Evolutionary conservation across 1,140 invertebrate species (phyloP).

Genomic region (Zaprionus inermis): DNA sequence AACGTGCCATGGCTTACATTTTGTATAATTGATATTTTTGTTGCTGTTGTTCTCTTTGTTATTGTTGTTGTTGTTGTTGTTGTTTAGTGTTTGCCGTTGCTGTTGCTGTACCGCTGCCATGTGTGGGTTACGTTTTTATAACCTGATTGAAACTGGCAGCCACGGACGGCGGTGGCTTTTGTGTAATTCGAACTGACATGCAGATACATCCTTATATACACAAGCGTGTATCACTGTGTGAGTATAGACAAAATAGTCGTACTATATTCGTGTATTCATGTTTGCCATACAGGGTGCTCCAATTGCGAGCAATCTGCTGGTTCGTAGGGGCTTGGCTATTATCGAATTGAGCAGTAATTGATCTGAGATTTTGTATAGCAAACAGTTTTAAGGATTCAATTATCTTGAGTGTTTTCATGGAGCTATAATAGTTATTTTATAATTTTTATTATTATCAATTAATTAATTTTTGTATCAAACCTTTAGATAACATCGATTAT

Average conservation of each 20-base stretch:
- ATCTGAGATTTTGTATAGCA: too few relatives aligned
- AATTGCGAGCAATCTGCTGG: too few relatives aligned
- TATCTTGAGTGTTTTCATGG: too few relatives aligned
- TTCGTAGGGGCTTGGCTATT: too few relatives aligned
- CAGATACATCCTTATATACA: conserved; percentile 26
- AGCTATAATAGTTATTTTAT: too few relatives aligned
- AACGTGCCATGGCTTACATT: conserved; percentile 65
- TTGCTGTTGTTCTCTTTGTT: conserved; percentile 26
- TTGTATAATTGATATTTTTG: conserved; percentile 55
- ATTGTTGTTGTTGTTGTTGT: conserved; percentile 20
- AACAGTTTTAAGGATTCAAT: too few relatives aligned
- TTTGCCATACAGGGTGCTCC: conserved; percentile 14
- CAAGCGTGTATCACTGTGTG: neutral
- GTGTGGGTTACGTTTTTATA: conserved; percentile 28
- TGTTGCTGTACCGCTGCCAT: conserved; percentile 17
- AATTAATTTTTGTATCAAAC: too few relatives aligned
- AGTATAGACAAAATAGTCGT: neutral
- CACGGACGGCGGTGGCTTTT: conserved; percentile 42
- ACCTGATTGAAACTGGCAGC: conserved; percentile 39
- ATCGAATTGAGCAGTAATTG: too few relatives aligned
- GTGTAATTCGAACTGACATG: conserved; percentile 66
- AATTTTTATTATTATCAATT: too few relatives aligned
- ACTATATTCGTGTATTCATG: conserved; percentile 2
- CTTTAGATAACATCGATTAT: too few relatives aligned
- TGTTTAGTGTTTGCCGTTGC: conserved; percentile 30